Base-by-base conservation (phyloP, 2,113 vertebrate genomes). In the Psilopsiagon aurifrons region DNA sequence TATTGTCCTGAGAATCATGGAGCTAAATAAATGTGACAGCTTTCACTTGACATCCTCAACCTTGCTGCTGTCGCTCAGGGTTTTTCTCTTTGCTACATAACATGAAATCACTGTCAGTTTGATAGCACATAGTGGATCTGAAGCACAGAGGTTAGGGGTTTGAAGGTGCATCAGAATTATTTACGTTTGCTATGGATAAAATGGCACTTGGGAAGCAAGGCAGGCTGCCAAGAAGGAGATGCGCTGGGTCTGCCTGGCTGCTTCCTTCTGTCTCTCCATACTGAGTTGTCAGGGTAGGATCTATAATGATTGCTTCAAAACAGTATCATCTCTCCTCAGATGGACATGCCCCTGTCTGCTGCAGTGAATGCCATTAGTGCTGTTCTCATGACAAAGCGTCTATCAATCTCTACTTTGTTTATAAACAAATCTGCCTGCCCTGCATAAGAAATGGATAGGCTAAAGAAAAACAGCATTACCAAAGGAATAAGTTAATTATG, bases 401-500 rank as follows among this genome's bases (percentile, higher is more conserved):
- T 70, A 44, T 95, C 95, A 88, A 52, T 63, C 77, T 92, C 94
- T 28, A 29, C 91, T 97, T 97, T 97, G 91, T 97, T 97, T 97
- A 92, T 94, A 88, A 95, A 96, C 69, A 95, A 83, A 90, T 92
- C 86, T 97, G 91, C 91, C 91, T 95, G 80, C 52, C 84, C 74
- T 90, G 93, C 81, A 80, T 80, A 88, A 69, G 78, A 85, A 83
- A 81, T 62, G 52, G 74, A 79, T 95, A 88, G 83, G 70, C 94
- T 79, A 46, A 95, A 78, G 63, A 96, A 96, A 96, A 92, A 93
- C 51, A 66, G 86, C 78, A 70, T 97, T 96, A 95, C 86, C 67
- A 79, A 70, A 94, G 94, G 78, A 92, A 57, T 79, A 77, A 73
- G 85, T 96, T 96, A 94, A 92, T 97, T 96, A 88, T 95, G 74